Evolutionary conservation across 2,888 invertebrate species (phyloP).

Genomic region (Mechanitis mazaeus): DNA sequence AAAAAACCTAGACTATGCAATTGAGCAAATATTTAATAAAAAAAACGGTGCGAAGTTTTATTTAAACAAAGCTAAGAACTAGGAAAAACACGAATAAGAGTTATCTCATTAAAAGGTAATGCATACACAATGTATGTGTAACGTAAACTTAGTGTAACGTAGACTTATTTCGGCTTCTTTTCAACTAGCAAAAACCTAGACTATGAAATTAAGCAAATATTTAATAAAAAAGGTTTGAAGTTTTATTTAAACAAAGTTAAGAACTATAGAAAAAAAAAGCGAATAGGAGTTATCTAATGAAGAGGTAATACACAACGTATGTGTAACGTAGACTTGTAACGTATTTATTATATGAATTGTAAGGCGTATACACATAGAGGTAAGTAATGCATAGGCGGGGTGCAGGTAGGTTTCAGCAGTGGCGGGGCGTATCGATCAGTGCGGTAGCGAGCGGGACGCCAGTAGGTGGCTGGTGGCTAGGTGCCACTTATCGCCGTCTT

Average conservation of each 20-base stretch:
- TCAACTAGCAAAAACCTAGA: conserved; percentile 10
- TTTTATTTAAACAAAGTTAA: background rate
- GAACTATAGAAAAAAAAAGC: conserved; percentile 2
- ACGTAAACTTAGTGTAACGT: background rate
- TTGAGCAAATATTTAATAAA: background rate
- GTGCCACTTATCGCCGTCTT: conserved; percentile 69
- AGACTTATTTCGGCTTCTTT: conserved; percentile 49
- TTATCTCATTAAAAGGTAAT: conserved; percentile 6
- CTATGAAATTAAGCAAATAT: background rate
- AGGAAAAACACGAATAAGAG: conserved; percentile 9
- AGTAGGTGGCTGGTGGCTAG: conserved; percentile 44
- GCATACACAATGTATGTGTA: conserved; percentile 3
- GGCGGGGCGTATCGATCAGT: conserved; percentile 39
- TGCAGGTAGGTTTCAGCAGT: conserved; percentile 37
- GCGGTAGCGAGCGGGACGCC: conserved; percentile 27
- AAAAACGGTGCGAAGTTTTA: background rate
- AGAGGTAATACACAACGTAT: background rate
- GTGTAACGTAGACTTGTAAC: background rate
- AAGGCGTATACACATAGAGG: conserved; percentile 5
- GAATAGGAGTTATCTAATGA: conserved; percentile 12
- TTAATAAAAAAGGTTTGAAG: background rate
- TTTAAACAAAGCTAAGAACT: background rate
- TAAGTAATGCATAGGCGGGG: conserved; percentile 6
- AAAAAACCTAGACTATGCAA: conserved; percentile 4
- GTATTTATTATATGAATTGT: background rate